Conservation (phyloP, 2,113 vertebrate species). For the Mellivora capensis region DNA sequence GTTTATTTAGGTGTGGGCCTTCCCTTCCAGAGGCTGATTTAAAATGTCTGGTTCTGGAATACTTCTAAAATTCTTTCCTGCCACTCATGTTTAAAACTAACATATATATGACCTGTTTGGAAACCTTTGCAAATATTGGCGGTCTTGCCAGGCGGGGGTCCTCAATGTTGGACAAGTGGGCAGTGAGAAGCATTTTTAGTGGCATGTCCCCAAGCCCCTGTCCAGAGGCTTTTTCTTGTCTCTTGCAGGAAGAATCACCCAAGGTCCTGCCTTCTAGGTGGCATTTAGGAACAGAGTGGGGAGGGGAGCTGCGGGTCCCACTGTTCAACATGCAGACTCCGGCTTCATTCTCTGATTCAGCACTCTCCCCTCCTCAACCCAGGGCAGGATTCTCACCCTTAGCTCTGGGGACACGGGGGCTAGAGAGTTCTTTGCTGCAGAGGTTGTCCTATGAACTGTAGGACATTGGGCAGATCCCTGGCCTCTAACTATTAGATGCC, state of each 20-base stretch:
- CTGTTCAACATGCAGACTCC: not conserved
- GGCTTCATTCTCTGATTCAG: not conserved
- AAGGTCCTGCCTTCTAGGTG: too few relatives aligned
- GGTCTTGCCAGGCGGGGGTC: not conserved
- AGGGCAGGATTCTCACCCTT: not conserved
- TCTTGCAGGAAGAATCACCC: not conserved
- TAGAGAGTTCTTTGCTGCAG: not conserved
- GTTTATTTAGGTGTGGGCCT: not conserved
- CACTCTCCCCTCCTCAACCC: not conserved
- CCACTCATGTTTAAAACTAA: not conserved
- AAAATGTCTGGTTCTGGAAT: not conserved
- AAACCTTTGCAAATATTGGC: accelerated
- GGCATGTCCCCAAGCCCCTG: not conserved
- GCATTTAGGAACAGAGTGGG: not conserved
- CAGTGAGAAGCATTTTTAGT: not conserved
- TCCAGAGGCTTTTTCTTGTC: not conserved
- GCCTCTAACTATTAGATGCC: not conserved
- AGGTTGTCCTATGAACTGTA: not conserved
- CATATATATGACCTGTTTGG: not conserved
- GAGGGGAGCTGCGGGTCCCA: too few relatives aligned
- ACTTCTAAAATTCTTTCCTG: not conserved
- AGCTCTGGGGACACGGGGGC: not conserved
- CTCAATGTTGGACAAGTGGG: not conserved
- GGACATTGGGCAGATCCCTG: not conserved
- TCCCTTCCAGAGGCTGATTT: not conserved